Base-by-base conservation (phyloP, 1,140 invertebrate species). In the Drosophila pseudoobscura region DNA sequence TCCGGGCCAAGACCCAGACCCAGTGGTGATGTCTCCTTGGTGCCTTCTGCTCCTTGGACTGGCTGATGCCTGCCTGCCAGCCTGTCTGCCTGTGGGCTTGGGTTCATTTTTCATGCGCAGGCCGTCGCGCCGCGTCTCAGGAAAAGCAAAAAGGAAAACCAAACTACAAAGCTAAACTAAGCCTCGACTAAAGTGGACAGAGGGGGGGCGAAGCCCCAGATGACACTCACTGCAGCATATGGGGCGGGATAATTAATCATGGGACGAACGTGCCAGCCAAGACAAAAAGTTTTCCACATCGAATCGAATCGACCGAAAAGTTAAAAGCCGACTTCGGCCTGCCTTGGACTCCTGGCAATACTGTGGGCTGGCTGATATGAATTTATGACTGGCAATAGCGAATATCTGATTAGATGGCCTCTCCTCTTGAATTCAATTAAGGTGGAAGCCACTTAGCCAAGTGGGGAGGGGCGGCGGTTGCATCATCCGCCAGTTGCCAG, bases 181-280 rank as follows among this genome's bases (percentile, higher is more conserved):
- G 74, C 79, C 58, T 74, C 75, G 64, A 75, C 20, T 87, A 84
- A 73, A 60, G 80, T 76, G 57, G 51, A 58, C 52, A 8, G 31
- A 8, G 2, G 8, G 3, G 31, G 3, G 3, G 31, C 0, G 31
- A 3, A 3, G 31, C 54, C 54, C 64, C 74, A 62, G 72, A 87
- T 85, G 80, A 85, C 78, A 80, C 79, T 75, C 78, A 80, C 79
- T 75, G 74, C 69, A 87, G 79, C 80, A 85, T 80, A 85, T 85
- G 80, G 73, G 64, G 29, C 54, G 70, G 80, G 57, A 80, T 87
- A 85, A 87, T 85, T 85, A 85, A 85, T 85, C 82, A 85, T 85
- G 51, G 63, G 41, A 56, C 52, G 73, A 77, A 85, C 82, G 80
- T 85, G 80, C 73, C 61, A 15, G 53, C 47, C 54, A 56, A 57